These are phyloP conservation scores for Drosophila lacicola DNA, from an alignment of 2,888 invertebrate species.

Conservation along the genomic window DNA sequence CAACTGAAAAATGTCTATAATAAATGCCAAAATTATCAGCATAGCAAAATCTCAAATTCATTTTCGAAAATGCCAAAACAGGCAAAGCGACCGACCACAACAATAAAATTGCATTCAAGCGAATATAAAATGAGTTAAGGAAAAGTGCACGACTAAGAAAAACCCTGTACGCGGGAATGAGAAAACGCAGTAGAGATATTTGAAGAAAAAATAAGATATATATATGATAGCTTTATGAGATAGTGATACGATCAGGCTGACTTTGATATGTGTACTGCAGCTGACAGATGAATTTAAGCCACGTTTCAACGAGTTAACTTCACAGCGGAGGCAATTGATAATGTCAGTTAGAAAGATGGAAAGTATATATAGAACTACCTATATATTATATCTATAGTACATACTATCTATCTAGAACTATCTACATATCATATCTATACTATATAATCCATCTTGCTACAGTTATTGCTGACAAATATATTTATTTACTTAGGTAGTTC, in stretches of 20 bases:
- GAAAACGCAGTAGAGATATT: not conserved
- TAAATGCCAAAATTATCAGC: slow-evolving; percentile 66
- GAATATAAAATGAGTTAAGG: slow-evolving; percentile 41
- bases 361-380: too few relatives aligned
- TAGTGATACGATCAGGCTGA: not conserved
- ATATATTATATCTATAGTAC: too few relatives aligned
- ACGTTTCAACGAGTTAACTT: not conserved
- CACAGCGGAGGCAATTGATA: not conserved
- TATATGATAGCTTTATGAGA: not conserved
- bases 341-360: not conserved
- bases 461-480: too few relatives aligned
- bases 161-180: not conserved
- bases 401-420: too few relatives aligned
- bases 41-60: slow-evolving; percentile 64
- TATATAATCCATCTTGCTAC: too few relatives aligned
- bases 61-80: slow-evolving; percentile 67
- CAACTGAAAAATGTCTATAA: slow-evolving; percentile 44
- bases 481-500: too few relatives aligned
- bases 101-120: slow-evolving; percentile 71
- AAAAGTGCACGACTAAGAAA: not conserved
- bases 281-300: not conserved
- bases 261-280: not conserved
- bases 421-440: too few relatives aligned
- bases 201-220: not conserved
- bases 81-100: slow-evolving; percentile 39